Conservation (phyloP, 2,113 vertebrate genomes). For the Accipiter cooperii region DNA sequence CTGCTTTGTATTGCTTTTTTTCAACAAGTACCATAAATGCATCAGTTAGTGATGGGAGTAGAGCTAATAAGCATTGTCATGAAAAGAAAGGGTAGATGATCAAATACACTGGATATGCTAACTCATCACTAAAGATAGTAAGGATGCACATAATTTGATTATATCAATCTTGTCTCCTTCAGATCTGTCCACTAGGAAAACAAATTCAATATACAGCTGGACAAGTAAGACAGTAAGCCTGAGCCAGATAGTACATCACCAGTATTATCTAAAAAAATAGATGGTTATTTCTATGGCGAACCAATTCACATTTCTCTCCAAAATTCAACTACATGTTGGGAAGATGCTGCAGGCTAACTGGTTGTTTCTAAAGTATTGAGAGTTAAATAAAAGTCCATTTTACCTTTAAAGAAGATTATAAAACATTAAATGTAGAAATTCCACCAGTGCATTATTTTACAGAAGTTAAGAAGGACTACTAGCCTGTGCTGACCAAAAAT, state of each 20-base stretch:
- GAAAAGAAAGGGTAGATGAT: not conserved
- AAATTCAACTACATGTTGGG: not conserved
- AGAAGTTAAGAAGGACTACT: not conserved
- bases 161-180: not conserved
- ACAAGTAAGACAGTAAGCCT: not conserved
- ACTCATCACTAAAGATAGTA: not conserved
- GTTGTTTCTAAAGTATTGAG: not conserved
- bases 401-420: not conserved
- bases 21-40: not conserved
- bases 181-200: not conserved
- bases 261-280: not conserved
- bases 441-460: not conserved
- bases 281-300: not conserved
- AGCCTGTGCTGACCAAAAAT: not conserved
- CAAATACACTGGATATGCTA: not conserved
- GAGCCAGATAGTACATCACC: not conserved
- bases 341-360: not conserved
- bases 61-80: not conserved
- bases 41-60: not conserved
- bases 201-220: not conserved
- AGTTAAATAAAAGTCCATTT: not conserved
- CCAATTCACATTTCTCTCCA: not conserved
- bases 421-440: not conserved
- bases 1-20: not conserved
- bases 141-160: not conserved